Evolutionary conservation across 2,888 invertebrate species (phyloP).

Genomic region (Tromatobia lineatoria): DNA sequence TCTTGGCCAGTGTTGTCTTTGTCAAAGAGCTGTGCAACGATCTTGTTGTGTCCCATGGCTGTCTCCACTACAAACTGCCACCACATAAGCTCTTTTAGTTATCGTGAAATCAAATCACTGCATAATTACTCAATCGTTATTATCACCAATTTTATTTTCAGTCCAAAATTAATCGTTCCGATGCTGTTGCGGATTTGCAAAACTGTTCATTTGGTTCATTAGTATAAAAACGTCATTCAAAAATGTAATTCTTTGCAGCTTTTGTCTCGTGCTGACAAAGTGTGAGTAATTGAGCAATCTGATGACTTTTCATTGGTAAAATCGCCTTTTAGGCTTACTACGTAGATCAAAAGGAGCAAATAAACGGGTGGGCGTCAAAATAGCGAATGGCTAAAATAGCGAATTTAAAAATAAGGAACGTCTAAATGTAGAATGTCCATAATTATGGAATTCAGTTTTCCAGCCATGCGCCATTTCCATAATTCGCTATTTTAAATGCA

Average conservation of each 20-base stretch:
- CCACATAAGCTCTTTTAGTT: slow-evolving; percentile 81
- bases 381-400: too few species aligned
- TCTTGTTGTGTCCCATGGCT: slow-evolving; percentile 80
- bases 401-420: too few species aligned
- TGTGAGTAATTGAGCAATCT: neutral
- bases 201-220: neutral
- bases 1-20: slow-evolving; percentile 97
- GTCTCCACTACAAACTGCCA: slow-evolving; percentile 89
- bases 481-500: too few species aligned
- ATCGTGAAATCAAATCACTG: slow-evolving; percentile 42
- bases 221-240: neutral
- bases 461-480: too few species aligned
- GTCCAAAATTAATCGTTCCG: neutral
- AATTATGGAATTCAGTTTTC: too few species aligned
- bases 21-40: slow-evolving; percentile 93
- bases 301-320: neutral
- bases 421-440: too few species aligned
- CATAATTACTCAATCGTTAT: neutral
- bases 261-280: neutral
- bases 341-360: neutral
- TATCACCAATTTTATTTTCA: neutral
- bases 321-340: neutral
- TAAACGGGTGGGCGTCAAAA: too few species aligned
- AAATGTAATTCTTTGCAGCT: neutral
- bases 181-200: neutral